A percentile compares a stretch with the other conserved stretches of the same genome.
phyloP scores from a whole-genome alignment of 2,888 invertebrate genomes.

The Loripinus fragilis region DNA sequence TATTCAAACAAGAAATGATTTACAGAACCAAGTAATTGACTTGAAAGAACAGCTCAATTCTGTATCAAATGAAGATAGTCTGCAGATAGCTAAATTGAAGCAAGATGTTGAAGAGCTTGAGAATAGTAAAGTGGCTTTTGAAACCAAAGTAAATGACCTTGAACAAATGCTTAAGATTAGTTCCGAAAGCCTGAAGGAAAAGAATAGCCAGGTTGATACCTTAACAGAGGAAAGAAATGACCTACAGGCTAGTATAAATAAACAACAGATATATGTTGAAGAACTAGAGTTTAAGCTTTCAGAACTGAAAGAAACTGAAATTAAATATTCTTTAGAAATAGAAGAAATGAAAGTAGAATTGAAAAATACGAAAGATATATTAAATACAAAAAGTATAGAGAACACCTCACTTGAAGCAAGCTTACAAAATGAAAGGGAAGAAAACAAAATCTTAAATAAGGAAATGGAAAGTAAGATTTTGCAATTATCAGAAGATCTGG shows the following conservation, averaged over 20 bases:
- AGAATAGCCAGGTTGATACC: not conserved
- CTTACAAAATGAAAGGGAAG: slow-evolving; percentile 14
- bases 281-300: not conserved
- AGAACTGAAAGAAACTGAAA: slow-evolving; percentile 20
- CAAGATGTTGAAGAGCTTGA: slow-evolving; percentile 1
- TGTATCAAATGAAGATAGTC: not conserved
- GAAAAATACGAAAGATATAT: slow-evolving; percentile 14
- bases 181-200: not conserved
- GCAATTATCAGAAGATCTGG: slow-evolving; percentile 11
- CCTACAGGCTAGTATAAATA: not conserved
- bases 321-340: not conserved
- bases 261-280: slow-evolving; percentile 1
- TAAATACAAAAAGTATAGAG: slow-evolving; percentile 20
- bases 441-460: slow-evolving; percentile 22
- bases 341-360: slow-evolving; percentile 15
- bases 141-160: not conserved
- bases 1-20: not conserved
- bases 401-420: slow-evolving; percentile 11
- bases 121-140: not conserved
- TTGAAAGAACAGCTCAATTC: not conserved
- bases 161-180: not conserved
- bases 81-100: not conserved
- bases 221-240: not conserved
- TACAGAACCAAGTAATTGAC: not conserved
- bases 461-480: slow-evolving; percentile 21